Evolutionary conservation across 1,140 invertebrate genomes (phyloP).

Genomic region (Lucilia sericata): DNA sequence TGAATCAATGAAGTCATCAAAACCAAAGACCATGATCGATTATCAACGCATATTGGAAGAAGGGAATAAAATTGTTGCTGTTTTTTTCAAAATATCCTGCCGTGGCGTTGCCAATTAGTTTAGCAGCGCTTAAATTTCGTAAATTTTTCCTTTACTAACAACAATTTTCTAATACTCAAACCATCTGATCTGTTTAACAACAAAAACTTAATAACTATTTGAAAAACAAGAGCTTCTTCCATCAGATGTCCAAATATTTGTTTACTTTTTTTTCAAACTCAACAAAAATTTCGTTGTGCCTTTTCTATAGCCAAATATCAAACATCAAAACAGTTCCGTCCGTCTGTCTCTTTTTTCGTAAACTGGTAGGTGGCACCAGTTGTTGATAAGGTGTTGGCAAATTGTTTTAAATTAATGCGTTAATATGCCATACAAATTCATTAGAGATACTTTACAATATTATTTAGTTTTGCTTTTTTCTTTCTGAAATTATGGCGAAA

Average conservation of each 20-base stretch:
- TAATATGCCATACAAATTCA: slow-evolving; percentile 38
- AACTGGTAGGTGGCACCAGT: neutral
- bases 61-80: neutral
- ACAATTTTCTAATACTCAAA: neutral
- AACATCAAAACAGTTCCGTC: neutral
- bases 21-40: slow-evolving; percentile 65
- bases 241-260: neutral
- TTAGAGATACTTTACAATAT: slow-evolving; percentile 18
- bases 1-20: slow-evolving; percentile 58
- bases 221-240: neutral
- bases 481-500: too few relatives aligned
- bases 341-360: neutral
- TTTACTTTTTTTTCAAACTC: neutral
- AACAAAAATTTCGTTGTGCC: neutral
- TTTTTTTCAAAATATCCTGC: slow-evolving; percentile 33
- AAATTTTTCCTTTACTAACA: neutral
- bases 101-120: slow-evolving; percentile 60
- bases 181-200: neutral
- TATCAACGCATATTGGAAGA: slow-evolving; percentile 61
- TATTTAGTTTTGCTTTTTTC: too few relatives aligned
- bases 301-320: neutral
- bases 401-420: neutral
- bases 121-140: slow-evolving; percentile 55
- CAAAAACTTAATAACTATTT: neutral
- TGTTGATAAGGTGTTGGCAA: slow-evolving; percentile 1